Evolutionary conservation across 2,797 vertebrate genomes (phyloP).

Genomic region (Liasis olivaceus): DNA sequence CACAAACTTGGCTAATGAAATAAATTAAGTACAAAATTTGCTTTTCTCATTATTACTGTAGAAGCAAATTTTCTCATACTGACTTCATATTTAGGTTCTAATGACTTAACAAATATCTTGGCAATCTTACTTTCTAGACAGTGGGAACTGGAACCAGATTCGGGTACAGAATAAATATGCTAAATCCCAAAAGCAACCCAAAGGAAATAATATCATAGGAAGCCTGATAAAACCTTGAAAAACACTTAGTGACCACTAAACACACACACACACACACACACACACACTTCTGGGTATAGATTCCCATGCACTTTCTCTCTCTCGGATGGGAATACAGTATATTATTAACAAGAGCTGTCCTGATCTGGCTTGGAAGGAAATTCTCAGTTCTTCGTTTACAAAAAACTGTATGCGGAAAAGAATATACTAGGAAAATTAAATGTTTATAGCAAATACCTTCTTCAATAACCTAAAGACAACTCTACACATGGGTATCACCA

Average conservation of each 20-base stretch:
- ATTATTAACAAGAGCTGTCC: not conserved
- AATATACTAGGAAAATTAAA: not conserved
- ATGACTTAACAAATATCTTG: conserved; percentile 45
- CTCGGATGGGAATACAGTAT: conserved; percentile 30
- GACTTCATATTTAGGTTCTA: conserved; percentile 22
- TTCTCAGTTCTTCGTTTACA: conserved; percentile 6
- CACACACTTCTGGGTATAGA: conserved; percentile 5
- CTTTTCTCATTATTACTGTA: conserved; percentile 60
- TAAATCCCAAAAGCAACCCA: conserved; percentile 8
- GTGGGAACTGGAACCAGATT: conserved; percentile 14
- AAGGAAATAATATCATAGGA: conserved; percentile 8
- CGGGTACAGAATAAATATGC: conserved; percentile 1
- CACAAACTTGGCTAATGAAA: conserved; percentile 54
- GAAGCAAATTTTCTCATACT: conserved; percentile 59
- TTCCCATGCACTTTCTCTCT: not conserved
- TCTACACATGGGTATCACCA: not conserved
- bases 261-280: not conserved
- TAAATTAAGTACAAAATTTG: conserved; percentile 56
- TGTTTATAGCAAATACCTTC: not conserved
- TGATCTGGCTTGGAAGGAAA: conserved; percentile 5
- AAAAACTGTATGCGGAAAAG: not conserved
- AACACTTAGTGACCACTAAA: not conserved
- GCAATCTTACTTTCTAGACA: conserved; percentile 35
- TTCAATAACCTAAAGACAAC: too few relatives aligned
- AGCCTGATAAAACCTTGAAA: not conserved